Percentiles rank a stretch among this genome's conserved stretches.
These are phyloP conservation scores for Bombus terrestris DNA, from an alignment of 1,140 invertebrate species.

Conservation along the genomic window DNA sequence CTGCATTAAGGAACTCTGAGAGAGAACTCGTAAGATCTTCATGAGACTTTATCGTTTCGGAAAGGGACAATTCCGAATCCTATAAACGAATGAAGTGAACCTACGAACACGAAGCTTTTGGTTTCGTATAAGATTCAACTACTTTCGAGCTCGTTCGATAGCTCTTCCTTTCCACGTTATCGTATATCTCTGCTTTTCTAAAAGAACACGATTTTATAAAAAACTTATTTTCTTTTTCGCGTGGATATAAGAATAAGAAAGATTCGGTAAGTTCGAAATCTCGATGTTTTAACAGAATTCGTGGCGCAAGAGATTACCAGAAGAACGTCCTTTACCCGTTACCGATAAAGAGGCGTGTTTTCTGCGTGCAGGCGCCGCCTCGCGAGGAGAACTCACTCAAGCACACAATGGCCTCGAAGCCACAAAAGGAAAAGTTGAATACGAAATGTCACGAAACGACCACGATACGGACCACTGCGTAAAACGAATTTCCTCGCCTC, in stretches of 20 bases:
- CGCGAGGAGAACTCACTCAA: neutral
- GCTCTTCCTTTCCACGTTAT: too few relatives aligned
- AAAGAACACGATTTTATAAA: too few relatives aligned
- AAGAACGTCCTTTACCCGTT: neutral
- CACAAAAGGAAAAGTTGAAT: conserved; percentile 54
- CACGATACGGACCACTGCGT: conserved; percentile 45
- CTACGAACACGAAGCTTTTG: neutral
- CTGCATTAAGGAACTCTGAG: neutral
- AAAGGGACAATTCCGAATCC: neutral
- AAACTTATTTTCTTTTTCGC: too few relatives aligned
- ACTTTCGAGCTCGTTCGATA: neutral
- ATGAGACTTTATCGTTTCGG: neutral
- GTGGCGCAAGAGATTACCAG: neutral
- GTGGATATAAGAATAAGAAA: too few relatives aligned
- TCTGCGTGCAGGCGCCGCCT: neutral
- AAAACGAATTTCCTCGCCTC: conserved; percentile 53
- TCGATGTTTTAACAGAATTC: neutral
- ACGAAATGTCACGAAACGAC: conserved; percentile 41
- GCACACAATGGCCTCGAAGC: neutral
- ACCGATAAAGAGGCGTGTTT: neutral
- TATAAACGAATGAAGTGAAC: neutral
- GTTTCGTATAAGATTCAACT: neutral
- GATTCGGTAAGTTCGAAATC: neutral
- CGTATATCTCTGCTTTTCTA: too few relatives aligned
- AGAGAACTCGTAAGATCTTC: neutral